These are phyloP conservation scores for Bombus superbus DNA, from an alignment of 1,140 invertebrate genomes.

Conservation along the genomic window DNA sequence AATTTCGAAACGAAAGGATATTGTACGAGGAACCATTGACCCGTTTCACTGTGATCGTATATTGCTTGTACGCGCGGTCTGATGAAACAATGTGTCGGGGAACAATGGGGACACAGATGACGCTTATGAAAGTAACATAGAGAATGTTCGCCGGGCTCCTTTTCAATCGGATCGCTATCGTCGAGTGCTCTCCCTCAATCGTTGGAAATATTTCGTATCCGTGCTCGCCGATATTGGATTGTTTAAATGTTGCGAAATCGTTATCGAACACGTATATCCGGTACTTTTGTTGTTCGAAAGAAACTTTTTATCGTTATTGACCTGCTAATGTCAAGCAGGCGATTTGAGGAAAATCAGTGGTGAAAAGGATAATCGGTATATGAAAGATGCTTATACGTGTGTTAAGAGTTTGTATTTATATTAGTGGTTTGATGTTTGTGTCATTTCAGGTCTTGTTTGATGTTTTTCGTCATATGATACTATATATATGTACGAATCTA, in stretches of 20 bases:
- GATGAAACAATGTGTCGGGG: conserved; percentile 19
- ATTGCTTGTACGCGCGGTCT: neutral
- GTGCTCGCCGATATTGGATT: neutral
- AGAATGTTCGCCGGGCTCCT: neutral
- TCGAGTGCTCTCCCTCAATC: neutral
- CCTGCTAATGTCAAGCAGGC: neutral
- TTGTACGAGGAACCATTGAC: conserved; percentile 20
- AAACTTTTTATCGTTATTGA: neutral
- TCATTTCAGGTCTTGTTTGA: too few species aligned
- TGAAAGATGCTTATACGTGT: too few species aligned
- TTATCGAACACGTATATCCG: neutral
- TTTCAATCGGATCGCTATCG: conserved; percentile 10
- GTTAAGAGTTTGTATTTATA: too few species aligned
- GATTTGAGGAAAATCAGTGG: neutral
- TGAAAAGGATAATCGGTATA: neutral
- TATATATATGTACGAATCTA: too few species aligned
- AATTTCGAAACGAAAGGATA: neutral
- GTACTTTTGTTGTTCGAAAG: neutral
- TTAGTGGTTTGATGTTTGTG: too few species aligned
- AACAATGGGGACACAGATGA: conserved; percentile 9
- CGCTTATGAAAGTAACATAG: conserved; percentile 27
- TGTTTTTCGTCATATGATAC: too few species aligned
- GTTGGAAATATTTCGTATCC: neutral
- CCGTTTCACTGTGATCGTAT: neutral
- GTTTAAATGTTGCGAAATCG: neutral